Conservation (phyloP, 1,140 invertebrate genomes). For the Drosophila navojoa region DNA sequence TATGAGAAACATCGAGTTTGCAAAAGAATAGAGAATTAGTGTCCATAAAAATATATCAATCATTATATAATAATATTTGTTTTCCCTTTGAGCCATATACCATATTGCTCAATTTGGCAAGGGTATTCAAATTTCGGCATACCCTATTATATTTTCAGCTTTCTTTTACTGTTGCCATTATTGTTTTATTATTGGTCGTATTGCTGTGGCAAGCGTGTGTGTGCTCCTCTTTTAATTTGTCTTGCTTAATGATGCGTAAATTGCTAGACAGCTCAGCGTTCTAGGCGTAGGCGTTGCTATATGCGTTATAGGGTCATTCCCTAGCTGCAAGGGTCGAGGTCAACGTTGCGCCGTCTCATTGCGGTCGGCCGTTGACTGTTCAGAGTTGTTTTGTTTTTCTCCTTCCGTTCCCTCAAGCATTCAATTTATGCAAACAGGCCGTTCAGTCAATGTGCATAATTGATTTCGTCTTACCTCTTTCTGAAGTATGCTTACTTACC, state of each 20-base stretch:
- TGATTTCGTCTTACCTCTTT: slow-evolving; percentile 73
- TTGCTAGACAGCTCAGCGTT: slow-evolving; percentile 46
- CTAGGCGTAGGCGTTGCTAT: slow-evolving; percentile 35
- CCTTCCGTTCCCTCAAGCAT: not conserved
- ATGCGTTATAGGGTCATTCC: slow-evolving; percentile 1
- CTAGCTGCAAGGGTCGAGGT: slow-evolving; percentile 63
- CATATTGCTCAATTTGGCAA: not conserved
- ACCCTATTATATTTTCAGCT: slow-evolving; percentile 10
- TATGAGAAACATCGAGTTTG: too few species aligned
- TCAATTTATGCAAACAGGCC: slow-evolving; percentile 32
- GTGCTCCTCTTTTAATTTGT: slow-evolving; percentile 59
- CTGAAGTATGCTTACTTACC: slow-evolving; percentile 39
- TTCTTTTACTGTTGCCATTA: slow-evolving; percentile 54
- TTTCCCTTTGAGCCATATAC: not conserved
- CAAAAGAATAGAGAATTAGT: not conserved
- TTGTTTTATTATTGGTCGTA: slow-evolving; percentile 62
- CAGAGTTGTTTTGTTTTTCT: too few species aligned
- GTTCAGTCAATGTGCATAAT: slow-evolving; percentile 64
- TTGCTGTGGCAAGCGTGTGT: slow-evolving; percentile 30
- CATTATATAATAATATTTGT: too few species aligned
- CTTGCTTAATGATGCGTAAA: slow-evolving; percentile 70
- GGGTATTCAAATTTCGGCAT: not conserved
- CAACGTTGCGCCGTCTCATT: slow-evolving; percentile 20
- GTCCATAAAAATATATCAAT: not conserved
- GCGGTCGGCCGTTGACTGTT: slow-evolving; percentile 18